These are phyloP conservation scores for Stenichneumon culpator DNA, from an alignment of 2,888 invertebrate species.

Conservation along the genomic window DNA sequence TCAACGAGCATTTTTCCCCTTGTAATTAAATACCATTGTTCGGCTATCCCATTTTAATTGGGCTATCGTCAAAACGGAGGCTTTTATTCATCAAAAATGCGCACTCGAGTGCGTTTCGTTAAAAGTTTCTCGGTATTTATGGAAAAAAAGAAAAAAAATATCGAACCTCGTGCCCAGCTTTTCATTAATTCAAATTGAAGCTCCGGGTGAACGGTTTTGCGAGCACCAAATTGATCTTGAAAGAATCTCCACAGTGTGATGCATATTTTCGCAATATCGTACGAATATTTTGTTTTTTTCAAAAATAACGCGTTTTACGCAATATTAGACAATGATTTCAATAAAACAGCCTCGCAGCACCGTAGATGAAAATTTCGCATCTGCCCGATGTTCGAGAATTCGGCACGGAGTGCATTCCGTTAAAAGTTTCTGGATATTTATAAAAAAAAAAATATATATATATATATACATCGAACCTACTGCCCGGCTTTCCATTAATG, in stretches of 20 bases:
- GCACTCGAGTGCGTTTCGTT: conserved; percentile 61
- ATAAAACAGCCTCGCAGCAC: not conserved
- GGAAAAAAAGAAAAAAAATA: conserved; percentile 74
- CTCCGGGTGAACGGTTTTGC: not conserved
- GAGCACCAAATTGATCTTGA: not conserved
- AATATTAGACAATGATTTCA: not conserved
- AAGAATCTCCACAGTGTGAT: not conserved
- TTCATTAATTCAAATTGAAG: conserved; percentile 6
- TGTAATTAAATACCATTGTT: conserved; percentile 83
- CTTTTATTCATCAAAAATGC: conserved; percentile 66
- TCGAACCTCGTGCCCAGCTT: conserved; percentile 65
- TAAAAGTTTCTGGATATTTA: conserved; percentile 74
- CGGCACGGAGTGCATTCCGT: conserved; percentile 60
- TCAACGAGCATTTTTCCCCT: conserved; percentile 78
- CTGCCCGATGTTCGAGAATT: not conserved
- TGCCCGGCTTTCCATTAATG: not conserved
- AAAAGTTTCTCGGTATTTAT: conserved; percentile 74
- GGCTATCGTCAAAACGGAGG: conserved; percentile 80
- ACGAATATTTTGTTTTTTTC: too few species aligned
- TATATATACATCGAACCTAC: too few species aligned
- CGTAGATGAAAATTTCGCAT: not conserved
- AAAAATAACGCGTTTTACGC: not conserved
- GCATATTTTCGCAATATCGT: not conserved
- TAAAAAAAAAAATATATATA: too few species aligned
- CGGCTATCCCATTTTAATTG: conserved; percentile 80